phyloP scores from a whole-genome alignment of 53 echinoderm and acorn worm species.

The Hippasteria phrygiana region DNA sequence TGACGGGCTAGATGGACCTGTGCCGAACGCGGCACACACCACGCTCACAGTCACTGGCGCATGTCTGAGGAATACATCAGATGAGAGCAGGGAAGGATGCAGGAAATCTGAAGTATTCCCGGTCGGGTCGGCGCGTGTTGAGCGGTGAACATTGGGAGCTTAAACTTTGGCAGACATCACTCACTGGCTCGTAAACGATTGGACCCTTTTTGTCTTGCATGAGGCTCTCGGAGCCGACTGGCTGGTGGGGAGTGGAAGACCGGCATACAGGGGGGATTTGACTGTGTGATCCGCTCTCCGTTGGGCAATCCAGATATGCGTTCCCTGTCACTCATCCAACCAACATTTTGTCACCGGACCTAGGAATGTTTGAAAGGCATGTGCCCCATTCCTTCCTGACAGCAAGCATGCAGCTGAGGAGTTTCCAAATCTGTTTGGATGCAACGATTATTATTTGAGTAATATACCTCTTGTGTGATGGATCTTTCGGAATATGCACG shows the following conservation, averaged over 20 bases:
- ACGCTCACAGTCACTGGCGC: constrained; percentile 42
- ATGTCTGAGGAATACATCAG: constrained; percentile 37
- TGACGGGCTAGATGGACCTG: constrained; percentile 3
- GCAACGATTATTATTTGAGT: constrained; percentile 11
- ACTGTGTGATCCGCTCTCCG: background rate
- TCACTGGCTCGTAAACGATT: background rate
- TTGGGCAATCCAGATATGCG: constrained; percentile 9
- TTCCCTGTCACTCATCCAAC: constrained; percentile 37
- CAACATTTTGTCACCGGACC: constrained; percentile 40
- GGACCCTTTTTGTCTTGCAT: background rate
- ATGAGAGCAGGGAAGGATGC: background rate
- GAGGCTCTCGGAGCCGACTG: background rate
- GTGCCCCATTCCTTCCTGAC: constrained; percentile 27
- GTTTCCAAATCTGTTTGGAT: constrained; percentile 6
- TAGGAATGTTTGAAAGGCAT: constrained; percentile 38
- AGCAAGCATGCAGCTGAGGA: constrained; percentile 11
- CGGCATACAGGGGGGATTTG: no score
- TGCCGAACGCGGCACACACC: background rate
- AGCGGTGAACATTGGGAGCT: background rate
- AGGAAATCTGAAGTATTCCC: constrained; percentile 54
- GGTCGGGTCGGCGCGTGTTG: background rate
- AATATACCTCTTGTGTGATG: constrained; percentile 35
- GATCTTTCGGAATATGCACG: constrained; percentile 32
- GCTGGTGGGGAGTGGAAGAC: background rate
- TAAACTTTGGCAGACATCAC: constrained; percentile 61